A percentile compares a stretch with the other conserved stretches of the same genome.
These are phyloP conservation scores for Eudyptes chrysolophus DNA, from an alignment of 2,113 vertebrate species.

Conservation along the genomic window DNA sequence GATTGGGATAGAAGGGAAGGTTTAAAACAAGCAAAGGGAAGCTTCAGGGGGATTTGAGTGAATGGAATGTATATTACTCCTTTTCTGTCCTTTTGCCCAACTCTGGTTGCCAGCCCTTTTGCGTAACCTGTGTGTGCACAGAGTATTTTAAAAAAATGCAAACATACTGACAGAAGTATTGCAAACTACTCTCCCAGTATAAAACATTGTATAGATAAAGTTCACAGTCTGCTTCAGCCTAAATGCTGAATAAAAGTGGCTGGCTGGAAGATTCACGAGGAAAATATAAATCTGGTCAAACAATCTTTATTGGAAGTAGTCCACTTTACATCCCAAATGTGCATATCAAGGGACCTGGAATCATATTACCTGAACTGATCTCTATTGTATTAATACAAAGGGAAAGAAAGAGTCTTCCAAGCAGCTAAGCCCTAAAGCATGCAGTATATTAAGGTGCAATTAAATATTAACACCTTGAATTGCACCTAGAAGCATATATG, in stretches of 20 bases:
- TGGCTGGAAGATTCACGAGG: not conserved
- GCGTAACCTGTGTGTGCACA: not conserved
- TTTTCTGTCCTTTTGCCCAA: not conserved
- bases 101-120: not conserved
- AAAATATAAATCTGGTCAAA: not conserved
- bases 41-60: not conserved
- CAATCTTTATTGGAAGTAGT: not conserved
- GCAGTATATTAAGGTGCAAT: not conserved
- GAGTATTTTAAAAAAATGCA: not conserved
- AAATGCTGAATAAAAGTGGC: not conserved
- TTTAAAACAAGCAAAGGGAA: not conserved
- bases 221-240: not conserved
- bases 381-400: not conserved
- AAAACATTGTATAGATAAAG: not conserved
- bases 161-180: not conserved
- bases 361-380: not conserved
- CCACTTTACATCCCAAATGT: not conserved
- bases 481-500: not conserved
- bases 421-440: not conserved
- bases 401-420: not conserved
- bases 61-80: not conserved
- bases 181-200: not conserved
- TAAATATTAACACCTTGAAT: not conserved
- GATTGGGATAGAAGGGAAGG: not conserved
- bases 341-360: not conserved